Conservation (phyloP, 2,888 invertebrate species). For the Vanessa cardui region DNA sequence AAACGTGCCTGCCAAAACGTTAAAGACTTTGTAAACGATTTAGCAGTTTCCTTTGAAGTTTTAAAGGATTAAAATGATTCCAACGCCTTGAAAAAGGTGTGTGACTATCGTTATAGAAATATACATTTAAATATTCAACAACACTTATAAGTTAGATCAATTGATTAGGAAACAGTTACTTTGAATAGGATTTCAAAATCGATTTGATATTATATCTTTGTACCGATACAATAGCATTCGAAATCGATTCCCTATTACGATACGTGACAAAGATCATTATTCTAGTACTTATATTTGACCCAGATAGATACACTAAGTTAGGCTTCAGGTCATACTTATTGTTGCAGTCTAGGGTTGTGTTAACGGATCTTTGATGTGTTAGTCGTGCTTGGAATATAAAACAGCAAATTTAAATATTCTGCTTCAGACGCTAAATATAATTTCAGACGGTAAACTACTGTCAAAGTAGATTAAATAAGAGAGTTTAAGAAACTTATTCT, state of each 20-base stretch:
- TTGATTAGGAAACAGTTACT: not conserved
- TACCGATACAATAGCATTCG: conserved; percentile 6
- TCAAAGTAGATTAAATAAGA: not conserved
- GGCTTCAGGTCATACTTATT: conserved; percentile 23
- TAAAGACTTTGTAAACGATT: too few relatives aligned
- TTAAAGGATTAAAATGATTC: too few relatives aligned
- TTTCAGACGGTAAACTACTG: not conserved
- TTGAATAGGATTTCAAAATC: not conserved
- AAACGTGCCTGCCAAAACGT: too few relatives aligned
- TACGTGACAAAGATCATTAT: conserved; percentile 20
- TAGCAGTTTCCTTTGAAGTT: too few relatives aligned
- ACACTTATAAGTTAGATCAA: not conserved
- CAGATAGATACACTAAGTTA: conserved; percentile 15
- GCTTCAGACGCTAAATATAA: conserved; percentile 1
- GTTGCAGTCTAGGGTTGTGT: conserved; percentile 16
- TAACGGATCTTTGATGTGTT: conserved; percentile 9
- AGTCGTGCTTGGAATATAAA: conserved; percentile 14
- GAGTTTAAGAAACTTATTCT: not conserved
- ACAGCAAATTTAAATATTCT: not conserved
- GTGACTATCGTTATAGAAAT: not conserved
- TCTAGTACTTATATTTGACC: conserved; percentile 16
- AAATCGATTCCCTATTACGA: conserved; percentile 1
- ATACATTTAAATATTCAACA: not conserved
- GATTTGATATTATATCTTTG: not conserved
- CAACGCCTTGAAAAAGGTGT: too few relatives aligned